Evolutionary conservation across 1,140 invertebrate species (phyloP).

Genomic region (Cherax destructor): DNA sequence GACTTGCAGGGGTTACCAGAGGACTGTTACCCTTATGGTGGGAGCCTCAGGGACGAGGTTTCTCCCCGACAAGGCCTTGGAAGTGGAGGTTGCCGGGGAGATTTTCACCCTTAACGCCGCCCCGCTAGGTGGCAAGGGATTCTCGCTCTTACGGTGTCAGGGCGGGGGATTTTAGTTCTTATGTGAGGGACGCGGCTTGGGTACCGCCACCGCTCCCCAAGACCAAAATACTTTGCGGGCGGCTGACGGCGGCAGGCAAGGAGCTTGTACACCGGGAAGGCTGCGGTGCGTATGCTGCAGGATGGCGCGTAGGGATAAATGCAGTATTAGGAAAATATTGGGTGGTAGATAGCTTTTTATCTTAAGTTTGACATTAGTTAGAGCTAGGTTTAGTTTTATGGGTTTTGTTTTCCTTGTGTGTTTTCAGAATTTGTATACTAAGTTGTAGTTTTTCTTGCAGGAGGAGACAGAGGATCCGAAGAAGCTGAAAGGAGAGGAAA

Average conservation of each 20-base stretch:
- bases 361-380: neutral
- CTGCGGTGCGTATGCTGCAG: neutral
- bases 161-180: slow-evolving; percentile 40
- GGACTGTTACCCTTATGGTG: slow-evolving; percentile 1
- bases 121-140: slow-evolving; percentile 16
- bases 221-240: slow-evolving; percentile 56
- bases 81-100: slow-evolving; percentile 1
- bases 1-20: neutral
- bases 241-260: slow-evolving; percentile 25
- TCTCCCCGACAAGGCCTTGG: slow-evolving; percentile 49
- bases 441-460: slow-evolving; percentile 7
- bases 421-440: no score
- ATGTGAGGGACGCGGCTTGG: slow-evolving; percentile 55
- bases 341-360: no score
- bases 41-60: slow-evolving; percentile 9
- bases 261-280: neutral
- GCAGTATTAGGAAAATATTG: neutral
- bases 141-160: slow-evolving; percentile 30
- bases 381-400: neutral
- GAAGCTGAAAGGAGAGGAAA: slow-evolving; percentile 63
- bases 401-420: no score
- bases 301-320: neutral
- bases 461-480: slow-evolving; percentile 57
- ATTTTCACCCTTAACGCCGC: slow-evolving; percentile 26
- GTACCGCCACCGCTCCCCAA: slow-evolving; percentile 41